Evolutionary conservation across 2,797 vertebrate genomes (phyloP).

Genomic region (Sebastes alutus): DNA sequence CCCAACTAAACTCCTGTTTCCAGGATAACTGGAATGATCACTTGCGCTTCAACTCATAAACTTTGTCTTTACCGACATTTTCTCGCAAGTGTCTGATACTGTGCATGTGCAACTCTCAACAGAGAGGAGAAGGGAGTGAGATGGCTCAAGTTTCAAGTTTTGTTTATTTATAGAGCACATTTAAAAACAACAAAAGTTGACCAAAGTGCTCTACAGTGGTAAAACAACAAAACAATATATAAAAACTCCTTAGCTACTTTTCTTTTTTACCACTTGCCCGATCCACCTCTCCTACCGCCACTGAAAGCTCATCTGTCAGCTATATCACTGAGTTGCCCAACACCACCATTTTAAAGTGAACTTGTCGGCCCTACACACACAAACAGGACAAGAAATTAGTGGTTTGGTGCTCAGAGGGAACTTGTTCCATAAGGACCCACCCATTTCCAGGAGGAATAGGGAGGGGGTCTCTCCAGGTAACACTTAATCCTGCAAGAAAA

Average conservation of each 20-base stretch:
- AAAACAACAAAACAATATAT: background rate
- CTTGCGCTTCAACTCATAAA: background rate
- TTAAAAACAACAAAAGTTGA: too few species aligned
- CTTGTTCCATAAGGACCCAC: constrained; percentile 27
- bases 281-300: background rate
- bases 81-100: too few species aligned
- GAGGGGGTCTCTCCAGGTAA: constrained; percentile 21
- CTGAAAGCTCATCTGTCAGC: background rate
- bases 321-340: constrained; percentile 17
- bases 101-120: too few species aligned
- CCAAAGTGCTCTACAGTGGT: background rate
- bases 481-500: constrained; percentile 24
- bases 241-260: too few species aligned
- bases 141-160: too few species aligned
- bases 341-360: background rate
- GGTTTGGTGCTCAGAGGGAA: background rate
- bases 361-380: background rate
- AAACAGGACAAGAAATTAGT: background rate
- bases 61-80: too few species aligned
- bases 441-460: constrained; percentile 16
- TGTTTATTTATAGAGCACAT: too few species aligned
- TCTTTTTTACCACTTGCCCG: background rate
- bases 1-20: background rate
- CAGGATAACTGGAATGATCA: too few species aligned
- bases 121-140: too few species aligned